These are phyloP conservation scores for Aleadryas rufinucha DNA, from an alignment of 2,113 vertebrate species.

Conservation along the genomic window DNA sequence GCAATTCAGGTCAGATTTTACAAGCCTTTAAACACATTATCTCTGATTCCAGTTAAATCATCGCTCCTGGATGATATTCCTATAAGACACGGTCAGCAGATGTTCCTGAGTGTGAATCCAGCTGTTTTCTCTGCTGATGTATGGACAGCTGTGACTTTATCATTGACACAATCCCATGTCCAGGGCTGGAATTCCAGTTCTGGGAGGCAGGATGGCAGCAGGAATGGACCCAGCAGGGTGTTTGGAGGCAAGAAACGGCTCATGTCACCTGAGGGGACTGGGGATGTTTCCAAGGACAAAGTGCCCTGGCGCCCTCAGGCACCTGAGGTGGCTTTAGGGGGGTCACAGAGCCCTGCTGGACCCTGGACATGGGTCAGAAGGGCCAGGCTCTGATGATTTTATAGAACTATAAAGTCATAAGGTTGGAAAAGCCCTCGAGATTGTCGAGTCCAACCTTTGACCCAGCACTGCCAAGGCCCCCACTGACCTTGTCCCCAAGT, in stretches of 20 bases:
- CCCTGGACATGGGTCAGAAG: accelerated
- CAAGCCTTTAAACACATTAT: constrained; percentile 2
- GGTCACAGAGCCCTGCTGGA: background rate
- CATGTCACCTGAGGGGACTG: background rate
- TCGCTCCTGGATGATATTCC: background rate
- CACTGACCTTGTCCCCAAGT: accelerated
- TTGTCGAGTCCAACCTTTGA: accelerated
- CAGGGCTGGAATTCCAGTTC: background rate
- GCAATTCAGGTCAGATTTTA: constrained; percentile 22
- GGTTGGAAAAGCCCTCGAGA: background rate
- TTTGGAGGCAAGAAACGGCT: background rate
- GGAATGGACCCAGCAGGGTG: background rate
- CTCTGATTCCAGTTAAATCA: constrained; percentile 5
- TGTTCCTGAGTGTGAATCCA: background rate
- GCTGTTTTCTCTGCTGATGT: background rate
- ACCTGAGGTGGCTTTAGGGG: background rate
- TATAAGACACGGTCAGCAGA: background rate
- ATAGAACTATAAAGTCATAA: background rate
- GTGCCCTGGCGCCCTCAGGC: background rate
- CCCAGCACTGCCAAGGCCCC: background rate
- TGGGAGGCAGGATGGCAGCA: background rate
- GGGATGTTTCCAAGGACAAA: background rate
- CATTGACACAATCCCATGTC: background rate
- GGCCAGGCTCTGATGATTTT: background rate
- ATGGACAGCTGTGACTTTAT: background rate